Base-by-base conservation (phyloP, 2,888 invertebrate genomes). In the Cyaniris semiargus region DNA sequence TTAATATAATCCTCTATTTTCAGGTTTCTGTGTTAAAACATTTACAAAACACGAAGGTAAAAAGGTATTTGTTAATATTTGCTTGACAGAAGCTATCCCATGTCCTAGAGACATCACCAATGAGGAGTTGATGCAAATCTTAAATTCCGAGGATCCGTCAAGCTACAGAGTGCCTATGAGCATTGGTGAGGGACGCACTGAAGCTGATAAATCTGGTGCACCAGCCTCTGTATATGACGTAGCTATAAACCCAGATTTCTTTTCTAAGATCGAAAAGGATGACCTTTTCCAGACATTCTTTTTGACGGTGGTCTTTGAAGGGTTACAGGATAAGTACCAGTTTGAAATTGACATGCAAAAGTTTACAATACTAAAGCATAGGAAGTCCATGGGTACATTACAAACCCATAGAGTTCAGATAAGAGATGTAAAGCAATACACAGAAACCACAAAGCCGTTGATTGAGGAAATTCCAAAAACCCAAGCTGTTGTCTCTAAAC, bases 111-210 rank as follows among this genome's bases (percentile, higher is more conserved):
- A 97, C 83, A 95, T 97, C 66, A 94, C 95, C 1, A 95, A 96
- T 86, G 95, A 95, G 77, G 96, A 97, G 83, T 92, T 98, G 1
- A 92, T 95, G 81, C 94, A 95, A 78, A 95, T 97, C 77, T 88
- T 97, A 34, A 95, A 95, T 79, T 96, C 96, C 0, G 95, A 95
- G 77, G 96, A 96, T 76, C 95, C 96, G 0, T 95, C 96, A 4
- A 95, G 95, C 74, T 98, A 96, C 88, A 94, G 96, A 80, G 96
- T 98, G 71, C 98, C 98, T 0, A 97, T 98, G 97, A 98, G 98
- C 87, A 96, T 98, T 80, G 98, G 98, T 0, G 96, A 97, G 85
- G 95, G 97, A 5, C 96, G 96, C 82, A 94, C 95, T 7, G 98
- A 97, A 84, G 89, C 93, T 31, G 98, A 98, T 86, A 98, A 97